Evolutionary conservation across 1,140 invertebrate species (phyloP), one percentile per base, ranked within the genome.

Genomic region (Scaptomyza graminum): DNA sequence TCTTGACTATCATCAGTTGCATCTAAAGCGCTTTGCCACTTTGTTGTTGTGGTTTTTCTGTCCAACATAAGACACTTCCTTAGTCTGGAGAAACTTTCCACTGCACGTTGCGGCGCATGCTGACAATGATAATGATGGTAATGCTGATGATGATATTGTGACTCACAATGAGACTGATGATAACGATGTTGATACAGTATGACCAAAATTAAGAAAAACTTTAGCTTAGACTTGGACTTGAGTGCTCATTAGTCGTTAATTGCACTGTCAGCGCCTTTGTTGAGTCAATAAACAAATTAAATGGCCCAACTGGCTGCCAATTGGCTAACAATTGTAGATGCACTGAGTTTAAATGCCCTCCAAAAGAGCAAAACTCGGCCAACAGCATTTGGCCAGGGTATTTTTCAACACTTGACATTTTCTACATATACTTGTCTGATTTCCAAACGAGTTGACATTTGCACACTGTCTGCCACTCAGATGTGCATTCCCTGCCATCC

Each of bases 371-470:
- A 18, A 60, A 47, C 59, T 54, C 39, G 59, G 56, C 62, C 46
- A 73, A 62, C 56, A 39, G 51, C 60, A 60, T 60, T 74, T 54
- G 67, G 55, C 34, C 44, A 57, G 50, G 59, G 62, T 47, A 66
- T 59, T 62, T 68, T 34, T 2, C 39, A 50, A 43, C 37, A 37
- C 61, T 65, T 56, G 56, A 73, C 47, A 57, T 63, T 73, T 55
- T 61, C 46, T 70, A 51, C 52, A 65, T 74, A 63, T 74, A 59
- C 65, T 74, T 71, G 68, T 74, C 39, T 61, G 52, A 74, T 63
- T 63, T 63, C 43, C 70, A 74, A 69, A 69, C 54, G 64, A 76
- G 75, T 74, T 77, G 75, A 77, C 75, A 74, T 74, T 74, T 74
- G 71, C 66, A 77, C 72, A 61, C 65, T 69, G 18, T 22, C 18